Conservation (phyloP, 2,113 vertebrate species). For the Hydropotes inermis region DNA sequence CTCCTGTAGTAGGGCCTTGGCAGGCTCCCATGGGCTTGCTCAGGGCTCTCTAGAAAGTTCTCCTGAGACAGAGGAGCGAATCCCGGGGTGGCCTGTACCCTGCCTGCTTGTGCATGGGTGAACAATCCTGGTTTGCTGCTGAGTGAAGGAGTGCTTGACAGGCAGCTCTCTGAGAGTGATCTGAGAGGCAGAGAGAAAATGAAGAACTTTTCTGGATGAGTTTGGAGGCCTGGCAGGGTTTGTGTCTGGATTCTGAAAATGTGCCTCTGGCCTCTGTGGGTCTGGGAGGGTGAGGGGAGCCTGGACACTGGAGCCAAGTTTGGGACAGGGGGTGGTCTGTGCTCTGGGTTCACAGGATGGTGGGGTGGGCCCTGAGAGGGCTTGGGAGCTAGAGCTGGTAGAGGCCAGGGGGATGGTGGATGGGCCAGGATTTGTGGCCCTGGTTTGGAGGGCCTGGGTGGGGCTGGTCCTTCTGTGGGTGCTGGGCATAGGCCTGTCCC, state of each 20-base stretch:
- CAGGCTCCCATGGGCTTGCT: neutral
- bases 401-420: too few relatives aligned
- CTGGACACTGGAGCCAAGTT: fast-evolving
- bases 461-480: fast-evolving
- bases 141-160: neutral
- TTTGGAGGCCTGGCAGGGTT: fast-evolving
- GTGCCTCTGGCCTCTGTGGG: neutral
- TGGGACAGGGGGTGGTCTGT: neutral
- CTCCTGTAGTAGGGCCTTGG: neutral
- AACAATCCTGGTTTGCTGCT: neutral
- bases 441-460: too few relatives aligned
- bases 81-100: neutral
- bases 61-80: neutral
- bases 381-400: neutral
- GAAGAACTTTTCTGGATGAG: neutral
- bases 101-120: neutral
- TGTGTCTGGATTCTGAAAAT: neutral
- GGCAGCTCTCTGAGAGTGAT: neutral
- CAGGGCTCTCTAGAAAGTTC: neutral
- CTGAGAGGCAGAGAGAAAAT: neutral
- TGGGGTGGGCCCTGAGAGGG: neutral
- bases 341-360: neutral
- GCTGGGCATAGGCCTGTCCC: neutral
- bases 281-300: neutral
- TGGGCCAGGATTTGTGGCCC: neutral